phyloP scores from a whole-genome alignment of 2,797 vertebrate genomes.

The Phylloscopus collybita region DNA sequence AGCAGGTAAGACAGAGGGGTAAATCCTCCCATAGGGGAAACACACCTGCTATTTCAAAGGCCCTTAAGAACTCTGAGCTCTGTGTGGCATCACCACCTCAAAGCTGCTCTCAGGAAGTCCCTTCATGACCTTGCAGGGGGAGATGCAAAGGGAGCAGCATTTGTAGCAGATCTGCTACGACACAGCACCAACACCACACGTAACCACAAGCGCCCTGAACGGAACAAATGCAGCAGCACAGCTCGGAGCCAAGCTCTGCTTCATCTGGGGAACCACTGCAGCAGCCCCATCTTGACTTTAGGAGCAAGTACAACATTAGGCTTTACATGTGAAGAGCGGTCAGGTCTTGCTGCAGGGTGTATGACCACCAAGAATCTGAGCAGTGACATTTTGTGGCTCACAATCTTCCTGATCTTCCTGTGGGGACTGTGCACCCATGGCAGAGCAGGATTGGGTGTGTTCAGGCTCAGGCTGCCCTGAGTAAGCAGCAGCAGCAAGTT shows the following conservation, averaged over 20 bases:
- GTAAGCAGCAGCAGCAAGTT: not conserved
- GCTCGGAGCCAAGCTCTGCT: not conserved
- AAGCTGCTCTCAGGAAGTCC: not conserved
- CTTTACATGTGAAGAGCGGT: not conserved
- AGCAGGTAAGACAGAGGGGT: not conserved
- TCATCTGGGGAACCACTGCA: not conserved
- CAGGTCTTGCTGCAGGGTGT: not conserved
- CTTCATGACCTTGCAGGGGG: not conserved
- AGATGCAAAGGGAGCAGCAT: not conserved
- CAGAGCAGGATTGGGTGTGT: not conserved
- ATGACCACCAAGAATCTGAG: not conserved
- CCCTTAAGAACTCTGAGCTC: not conserved
- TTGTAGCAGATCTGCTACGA: not conserved
- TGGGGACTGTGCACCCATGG: accelerated
- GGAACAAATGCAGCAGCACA: not conserved
- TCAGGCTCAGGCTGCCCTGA: not conserved
- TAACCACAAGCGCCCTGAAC: not conserved
- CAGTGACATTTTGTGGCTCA: not conserved
- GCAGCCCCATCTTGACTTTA: not conserved
- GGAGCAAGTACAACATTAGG: not conserved
- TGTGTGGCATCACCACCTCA: not conserved
- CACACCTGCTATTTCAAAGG: not conserved
- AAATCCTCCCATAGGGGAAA: not conserved
- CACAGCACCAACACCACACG: not conserved
- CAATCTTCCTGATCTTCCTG: not conserved